Conservation (phyloP, 2,888 invertebrate genomes). For the Candidula unifasciata region DNA sequence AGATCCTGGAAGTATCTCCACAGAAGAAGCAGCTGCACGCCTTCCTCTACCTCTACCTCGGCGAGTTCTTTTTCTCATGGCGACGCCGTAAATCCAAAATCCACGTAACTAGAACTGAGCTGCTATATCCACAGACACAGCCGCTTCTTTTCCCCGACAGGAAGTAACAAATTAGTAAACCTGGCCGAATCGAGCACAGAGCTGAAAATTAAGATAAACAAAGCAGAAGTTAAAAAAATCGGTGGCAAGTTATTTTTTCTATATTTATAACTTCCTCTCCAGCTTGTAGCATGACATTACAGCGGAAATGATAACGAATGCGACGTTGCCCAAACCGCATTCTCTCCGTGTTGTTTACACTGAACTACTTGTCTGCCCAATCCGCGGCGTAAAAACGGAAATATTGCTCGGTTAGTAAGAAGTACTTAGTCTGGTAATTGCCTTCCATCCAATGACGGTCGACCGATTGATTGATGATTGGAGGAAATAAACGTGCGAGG, state of each 20-base stretch:
- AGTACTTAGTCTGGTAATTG: constrained; percentile 43
- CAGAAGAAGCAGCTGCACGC: neutral
- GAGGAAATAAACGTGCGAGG: constrained; percentile 22
- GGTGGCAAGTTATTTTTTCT: constrained; percentile 1
- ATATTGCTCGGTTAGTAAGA: constrained; percentile 14
- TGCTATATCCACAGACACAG: neutral
- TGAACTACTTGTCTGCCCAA: neutral
- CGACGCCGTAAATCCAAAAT: constrained; percentile 43
- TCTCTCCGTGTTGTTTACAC: neutral
- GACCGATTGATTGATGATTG: constrained; percentile 42
- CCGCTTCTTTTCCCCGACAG: neutral
- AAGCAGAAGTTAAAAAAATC: neutral
- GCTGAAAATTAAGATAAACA: neutral
- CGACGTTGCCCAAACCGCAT: neutral
- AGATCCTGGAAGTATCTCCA: neutral
- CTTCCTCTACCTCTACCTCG: constrained; percentile 32
- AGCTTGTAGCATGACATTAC: neutral
- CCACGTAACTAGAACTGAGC: neutral
- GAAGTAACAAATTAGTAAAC: neutral
- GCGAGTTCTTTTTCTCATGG: constrained; percentile 37
- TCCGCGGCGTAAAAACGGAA: constrained; percentile 10
- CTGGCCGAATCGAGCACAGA: neutral
- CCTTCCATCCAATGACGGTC: constrained; percentile 27
- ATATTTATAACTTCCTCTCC: constrained; percentile 30
- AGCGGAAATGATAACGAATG: neutral